Base-by-base conservation (phyloP, 2,797 vertebrate species). In the Eulemur rubriventer region DNA sequence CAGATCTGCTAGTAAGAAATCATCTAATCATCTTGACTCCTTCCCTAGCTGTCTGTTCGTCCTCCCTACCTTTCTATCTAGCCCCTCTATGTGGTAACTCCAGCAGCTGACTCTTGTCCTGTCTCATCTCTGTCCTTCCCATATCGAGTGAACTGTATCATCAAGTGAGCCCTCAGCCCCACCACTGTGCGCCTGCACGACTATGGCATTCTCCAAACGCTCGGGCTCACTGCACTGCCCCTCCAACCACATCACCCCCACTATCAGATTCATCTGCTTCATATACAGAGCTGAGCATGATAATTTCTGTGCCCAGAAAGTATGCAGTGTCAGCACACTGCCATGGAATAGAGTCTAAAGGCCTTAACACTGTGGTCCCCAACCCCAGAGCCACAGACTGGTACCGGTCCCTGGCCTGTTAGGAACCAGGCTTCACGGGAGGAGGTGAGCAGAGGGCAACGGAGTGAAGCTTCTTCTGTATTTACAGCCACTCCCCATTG, bases 131-230 rank as follows among this genome's bases (percentile, higher is more conserved):
- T 84, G n/a, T 8, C 63, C 76, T 38, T 46, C 70, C 63, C 5
- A 4, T 12, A 7, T 7, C 16, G 12, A 92, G 41, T 13, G 43
- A 55, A n/a, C 33, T 0, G 0, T 4, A 16, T 79, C 52, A 35
- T 14, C 2, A 22, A 38, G 24, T 17, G 18, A 84, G 24, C 0
- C 0, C 4, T 91, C 30, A 76, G 14, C 4, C 30, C 9, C 11
- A 28, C 6, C 1, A 35, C 30, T 14, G 4, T 55, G 26, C 1
- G 5, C 33, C 38, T 91, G 11, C 4, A 57, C 2, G 8, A 26
- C 26, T 0, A 0, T n/a, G 22, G 52, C 69, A 41, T 88, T 88
- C 81, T 76, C 52, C 88, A 89, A 48, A 63, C 0, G 26, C 18
- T 81, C 67, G 69, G 38, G 65, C 43, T 52, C 13, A 16, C 33